Evolutionary conservation across 2,797 vertebrate genomes (phyloP), one percentile per base, ranked within the genome.

Genomic region (Tenualosa ilisha): DNA sequence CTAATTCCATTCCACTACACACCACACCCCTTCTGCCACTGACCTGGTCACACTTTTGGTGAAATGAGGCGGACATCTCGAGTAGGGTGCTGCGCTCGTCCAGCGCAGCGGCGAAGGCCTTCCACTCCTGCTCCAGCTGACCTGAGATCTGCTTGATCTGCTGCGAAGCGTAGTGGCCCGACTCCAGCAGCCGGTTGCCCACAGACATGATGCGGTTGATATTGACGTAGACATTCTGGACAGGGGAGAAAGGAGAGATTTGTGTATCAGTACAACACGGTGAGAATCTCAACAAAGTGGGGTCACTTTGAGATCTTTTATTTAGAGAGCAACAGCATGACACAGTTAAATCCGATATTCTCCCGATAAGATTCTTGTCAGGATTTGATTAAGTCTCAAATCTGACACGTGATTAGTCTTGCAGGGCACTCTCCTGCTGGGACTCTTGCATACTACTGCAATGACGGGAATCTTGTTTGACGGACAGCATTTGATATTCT

Each of bases 191-290:
- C 83, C 98, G 97, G 90, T 95, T 98, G n/a, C 97, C 98, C 88
- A 99, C 98, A 0, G 98, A 99, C 97, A 99, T 98, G 91, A 99
- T 99, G 91, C 98, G 97, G 92, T 97, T 99, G 88, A 99, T 99
- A 92, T 99, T 99, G 81, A 99, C 98, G 2, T 98, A 99, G 88
- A 99, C 98, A 17, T 99, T 99, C 98, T 99, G 87, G 0, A 20
- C 31, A 15, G 31, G 9, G 12, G 13, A 40, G 26, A 40, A 56
- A n/a, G 6, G 8, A 0, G 59, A 22, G 59, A 61, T 2, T 1
- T 24, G 59, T 24, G 59, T 56, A 17, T 63, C 7, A 63, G n/a
- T 63, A n/a, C 6, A 9, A 63, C n/a, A 9, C 6, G 8, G 50
- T 63, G 22, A 7, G 24, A 7, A 9, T 24, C 59, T 63, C n/a